Percentiles rank a stretch among this genome's conserved stretches.
Conservation (phyloP, 2,797 vertebrate genomes). For the Coilia nasus region DNA sequence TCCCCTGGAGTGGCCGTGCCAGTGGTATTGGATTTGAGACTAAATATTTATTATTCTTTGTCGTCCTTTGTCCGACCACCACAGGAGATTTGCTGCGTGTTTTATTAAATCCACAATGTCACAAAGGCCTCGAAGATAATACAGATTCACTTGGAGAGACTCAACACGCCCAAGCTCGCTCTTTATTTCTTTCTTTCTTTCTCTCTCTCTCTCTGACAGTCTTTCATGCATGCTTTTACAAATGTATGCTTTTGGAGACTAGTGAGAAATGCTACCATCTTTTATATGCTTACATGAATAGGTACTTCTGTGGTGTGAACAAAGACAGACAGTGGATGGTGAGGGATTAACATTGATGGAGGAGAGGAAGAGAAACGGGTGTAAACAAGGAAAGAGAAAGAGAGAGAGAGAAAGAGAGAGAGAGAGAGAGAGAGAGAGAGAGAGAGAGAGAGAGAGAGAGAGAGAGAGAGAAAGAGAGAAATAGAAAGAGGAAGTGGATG, state of each 20-base stretch:
- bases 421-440: neutral
- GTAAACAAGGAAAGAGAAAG: neutral
- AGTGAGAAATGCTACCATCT: neutral
- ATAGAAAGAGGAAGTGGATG: neutral
- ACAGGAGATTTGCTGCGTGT: neutral
- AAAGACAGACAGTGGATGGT: neutral
- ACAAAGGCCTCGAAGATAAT: slow-evolving; percentile 13
- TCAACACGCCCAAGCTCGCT: neutral
- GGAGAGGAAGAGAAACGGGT: neutral
- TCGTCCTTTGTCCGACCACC: neutral
- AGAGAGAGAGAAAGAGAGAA: slow-evolving; percentile 37
- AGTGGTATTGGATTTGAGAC: neutral
- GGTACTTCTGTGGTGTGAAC: neutral
- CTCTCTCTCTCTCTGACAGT: neutral
- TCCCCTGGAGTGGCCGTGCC: neutral
- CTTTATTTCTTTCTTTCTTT: neutral
- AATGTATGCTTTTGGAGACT: neutral
- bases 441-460: slow-evolving; percentile 39
- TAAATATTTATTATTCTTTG: slow-evolving; percentile 13
- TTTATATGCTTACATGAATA: neutral
- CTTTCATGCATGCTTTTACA: neutral
- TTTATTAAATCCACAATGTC: neutral
- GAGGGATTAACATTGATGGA: neutral
- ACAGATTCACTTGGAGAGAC: neutral
- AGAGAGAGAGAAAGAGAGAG: neutral